Evolutionary conservation across 2,888 invertebrate species (phyloP), one percentile per base, ranked within the genome.

Genomic region (Cosmorhoe ocellata): DNA sequence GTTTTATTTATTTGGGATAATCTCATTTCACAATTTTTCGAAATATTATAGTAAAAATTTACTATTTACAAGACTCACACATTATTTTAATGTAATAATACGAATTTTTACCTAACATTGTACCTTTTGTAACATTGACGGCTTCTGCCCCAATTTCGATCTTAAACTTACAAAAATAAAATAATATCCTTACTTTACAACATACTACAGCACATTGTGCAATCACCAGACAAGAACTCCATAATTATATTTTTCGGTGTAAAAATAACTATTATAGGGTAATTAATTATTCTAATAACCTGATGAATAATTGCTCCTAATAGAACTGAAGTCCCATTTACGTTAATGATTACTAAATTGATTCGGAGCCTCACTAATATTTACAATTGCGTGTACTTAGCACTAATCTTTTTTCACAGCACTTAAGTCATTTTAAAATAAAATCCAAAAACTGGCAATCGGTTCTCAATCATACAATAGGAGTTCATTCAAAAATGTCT

Each of bases 11-110:
- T 81, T 86, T 79, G 71, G 75, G 79, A 82, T 89, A 89, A 90
- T 90, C 89, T 90, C 88, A 84, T 87, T 84, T 85, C 80, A 87
- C 85, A 86, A 81, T 76, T 68, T 24, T 81, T 69, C 76, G 80
- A 79, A 84, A 85, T 79, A 41, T n/a, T n/a, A 81, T 81, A 79
- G 84, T 88, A 86, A 80, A 87, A 87, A 86, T 83, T 82, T 79
- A 73, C 71, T 88, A 89, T 88, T 79, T 89, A 90, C 89, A 90
- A 76, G 77, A 81, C 69, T 65, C 77, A 80, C 79, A 79, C 76
- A 76, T 18, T 18, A n/a, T n/a, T 69, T 47, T 51, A 73, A 74
- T 74, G 74, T 75, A 79, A 73, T 72, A 80, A 76, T 80, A 82
- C 76, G 79, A 82, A 76, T 48, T 44, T 84, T 80, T 81, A 79